Evolutionary conservation across 2,113 vertebrate genomes (phyloP).

Genomic region (Daphoenositta chrysoptera): DNA sequence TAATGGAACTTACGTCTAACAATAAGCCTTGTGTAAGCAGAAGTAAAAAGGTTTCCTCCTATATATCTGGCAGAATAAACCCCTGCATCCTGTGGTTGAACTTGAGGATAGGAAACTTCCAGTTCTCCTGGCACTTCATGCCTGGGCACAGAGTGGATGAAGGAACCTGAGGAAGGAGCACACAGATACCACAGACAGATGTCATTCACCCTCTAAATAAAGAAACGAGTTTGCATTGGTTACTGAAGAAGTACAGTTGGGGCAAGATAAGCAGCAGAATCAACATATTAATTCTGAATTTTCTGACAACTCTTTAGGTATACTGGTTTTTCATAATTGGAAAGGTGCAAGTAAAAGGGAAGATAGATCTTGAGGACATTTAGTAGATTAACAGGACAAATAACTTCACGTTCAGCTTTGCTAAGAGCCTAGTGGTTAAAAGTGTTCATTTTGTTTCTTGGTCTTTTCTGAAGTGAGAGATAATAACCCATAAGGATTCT

Average conservation of each 20-base stretch:
- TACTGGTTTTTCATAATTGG: not conserved
- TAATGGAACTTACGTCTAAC: conserved; percentile 80
- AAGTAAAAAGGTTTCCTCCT: conserved; percentile 76
- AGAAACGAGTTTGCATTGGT: not conserved
- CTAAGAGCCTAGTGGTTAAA: not conserved
- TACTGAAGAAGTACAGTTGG: not conserved
- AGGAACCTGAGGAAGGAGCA: conserved; percentile 69
- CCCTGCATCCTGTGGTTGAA: conserved; percentile 73
- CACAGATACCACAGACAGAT: not conserved
- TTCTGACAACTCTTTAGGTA: not conserved
- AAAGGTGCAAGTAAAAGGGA: not conserved
- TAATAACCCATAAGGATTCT: not conserved
- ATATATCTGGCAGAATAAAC: conserved; percentile 85
- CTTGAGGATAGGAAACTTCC: conserved; percentile 65
- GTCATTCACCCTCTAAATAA: not conserved
- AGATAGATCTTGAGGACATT: not conserved
- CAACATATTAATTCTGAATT: not conserved
- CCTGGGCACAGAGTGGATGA: conserved; percentile 78
- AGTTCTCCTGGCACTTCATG: conserved; percentile 75
- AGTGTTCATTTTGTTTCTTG: not conserved
- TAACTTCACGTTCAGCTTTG: not conserved
- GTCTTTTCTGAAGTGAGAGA: not conserved
- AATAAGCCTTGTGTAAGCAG: conserved; percentile 84
- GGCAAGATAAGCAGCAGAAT: not conserved
- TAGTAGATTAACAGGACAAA: not conserved